These are phyloP conservation scores for Rhynchophorus ferrugineus DNA, from an alignment of 1,140 invertebrate genomes.

Conservation along the genomic window DNA sequence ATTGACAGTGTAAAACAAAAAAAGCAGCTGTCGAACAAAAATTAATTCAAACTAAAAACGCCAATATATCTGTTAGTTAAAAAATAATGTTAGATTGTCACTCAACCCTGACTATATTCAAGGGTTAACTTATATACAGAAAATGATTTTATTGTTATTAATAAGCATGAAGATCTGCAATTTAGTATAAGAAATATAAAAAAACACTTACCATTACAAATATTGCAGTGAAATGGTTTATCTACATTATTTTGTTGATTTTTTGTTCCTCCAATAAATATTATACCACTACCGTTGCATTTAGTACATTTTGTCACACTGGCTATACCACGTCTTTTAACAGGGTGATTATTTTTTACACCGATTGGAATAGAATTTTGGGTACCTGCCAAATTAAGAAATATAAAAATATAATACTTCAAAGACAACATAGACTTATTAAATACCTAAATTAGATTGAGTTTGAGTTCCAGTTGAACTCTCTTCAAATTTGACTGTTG, in stretches of 20 bases:
- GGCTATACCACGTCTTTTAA: conserved; percentile 71
- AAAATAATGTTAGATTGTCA: no score
- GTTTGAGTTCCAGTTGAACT: conserved; percentile 37
- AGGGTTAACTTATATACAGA: no score
- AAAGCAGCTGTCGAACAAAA: no score
- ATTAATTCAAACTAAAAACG: no score
- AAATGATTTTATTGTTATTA: no score
- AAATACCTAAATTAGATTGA: conserved; percentile 33
- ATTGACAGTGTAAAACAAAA: no score
- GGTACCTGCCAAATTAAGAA: conserved; percentile 36
- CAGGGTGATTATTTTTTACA: conserved; percentile 57
- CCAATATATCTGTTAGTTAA: no score
- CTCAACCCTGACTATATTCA: no score
- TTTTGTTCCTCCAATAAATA: conserved; percentile 60
- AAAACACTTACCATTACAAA: conserved; percentile 58
- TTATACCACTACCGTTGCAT: conserved; percentile 78
- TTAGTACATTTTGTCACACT: conserved; percentile 80
- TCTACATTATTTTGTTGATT: conserved; percentile 54
- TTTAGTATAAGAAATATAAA: not conserved
- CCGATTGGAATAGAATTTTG: conserved; percentile 44
- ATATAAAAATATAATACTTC: not conserved
- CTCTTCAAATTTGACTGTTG: conserved; percentile 46
- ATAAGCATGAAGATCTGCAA: no score
- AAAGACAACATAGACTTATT: not conserved
- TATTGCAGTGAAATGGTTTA: conserved; percentile 80